These are phyloP conservation scores for Micropoecilia bifurca DNA, from an alignment of 2,797 vertebrate genomes.

Conservation along the genomic window DNA sequence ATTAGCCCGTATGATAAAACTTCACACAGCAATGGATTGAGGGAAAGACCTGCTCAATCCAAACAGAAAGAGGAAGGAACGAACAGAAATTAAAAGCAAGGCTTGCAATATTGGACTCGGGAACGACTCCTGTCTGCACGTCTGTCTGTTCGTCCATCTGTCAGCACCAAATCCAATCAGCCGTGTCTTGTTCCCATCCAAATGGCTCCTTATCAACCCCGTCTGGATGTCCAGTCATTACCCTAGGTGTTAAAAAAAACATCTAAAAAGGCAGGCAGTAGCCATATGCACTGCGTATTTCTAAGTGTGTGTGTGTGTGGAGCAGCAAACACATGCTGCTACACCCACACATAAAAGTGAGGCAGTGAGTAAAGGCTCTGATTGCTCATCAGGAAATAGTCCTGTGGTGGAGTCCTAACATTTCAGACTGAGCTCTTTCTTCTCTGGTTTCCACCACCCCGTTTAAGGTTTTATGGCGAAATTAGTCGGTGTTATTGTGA, in stretches of 20 bases:
- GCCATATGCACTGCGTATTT: conserved; percentile 57
- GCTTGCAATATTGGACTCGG: conserved; percentile 53
- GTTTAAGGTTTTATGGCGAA: conserved; percentile 56
- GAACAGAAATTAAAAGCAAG: conserved; percentile 2
- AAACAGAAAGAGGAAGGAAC: conserved; percentile 15
- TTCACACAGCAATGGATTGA: not conserved
- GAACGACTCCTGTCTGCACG: conserved; percentile 58
- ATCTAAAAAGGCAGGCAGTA: conserved; percentile 31
- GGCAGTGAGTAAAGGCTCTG: conserved; percentile 44
- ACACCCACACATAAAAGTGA: conserved; percentile 34
- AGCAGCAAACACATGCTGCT: not conserved
- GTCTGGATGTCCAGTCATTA: conserved; percentile 50
- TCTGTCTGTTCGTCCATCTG: conserved; percentile 65
- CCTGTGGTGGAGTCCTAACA: conserved; percentile 30
- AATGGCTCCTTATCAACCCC: conserved; percentile 21
- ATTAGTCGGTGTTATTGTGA: conserved; percentile 49
- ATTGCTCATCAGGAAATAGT: conserved; percentile 65
- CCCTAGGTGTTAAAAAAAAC: conserved; percentile 37
- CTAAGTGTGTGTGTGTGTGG: conserved; percentile 9
- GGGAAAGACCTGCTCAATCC: conserved; percentile 18
- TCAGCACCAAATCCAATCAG: conserved; percentile 56
- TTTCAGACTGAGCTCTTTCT: conserved; percentile 51
- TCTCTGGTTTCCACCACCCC: conserved; percentile 43
- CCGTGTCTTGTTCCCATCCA: conserved; percentile 55
- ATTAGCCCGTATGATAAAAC: not conserved